These are phyloP conservation scores for Eospalax fontanierii DNA, from an alignment of 2,797 vertebrate species.

Conservation along the genomic window DNA sequence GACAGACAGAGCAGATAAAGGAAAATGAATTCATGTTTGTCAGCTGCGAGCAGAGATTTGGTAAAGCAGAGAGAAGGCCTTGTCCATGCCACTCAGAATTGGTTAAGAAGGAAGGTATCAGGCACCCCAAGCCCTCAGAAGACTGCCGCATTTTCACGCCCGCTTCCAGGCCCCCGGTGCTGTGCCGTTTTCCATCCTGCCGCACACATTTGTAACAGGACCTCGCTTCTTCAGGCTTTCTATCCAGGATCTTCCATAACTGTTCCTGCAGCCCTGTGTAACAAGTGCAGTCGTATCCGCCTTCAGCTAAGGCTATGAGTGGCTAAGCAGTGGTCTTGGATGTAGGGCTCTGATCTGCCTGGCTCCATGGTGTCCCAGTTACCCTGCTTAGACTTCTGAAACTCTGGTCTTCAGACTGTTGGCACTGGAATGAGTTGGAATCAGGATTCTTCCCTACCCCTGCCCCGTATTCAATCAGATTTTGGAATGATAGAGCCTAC, in stretches of 20 bases:
- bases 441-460: neutral
- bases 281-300: fast-evolving
- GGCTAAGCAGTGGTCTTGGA: neutral
- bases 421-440: neutral
- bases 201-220: neutral
- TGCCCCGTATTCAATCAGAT: fast-evolving
- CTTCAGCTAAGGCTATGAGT: neutral
- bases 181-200: neutral
- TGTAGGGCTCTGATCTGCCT: neutral
- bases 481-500: neutral
- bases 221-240: neutral
- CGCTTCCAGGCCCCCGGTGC: neutral
- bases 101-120: neutral
- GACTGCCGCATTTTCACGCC: fast-evolving
- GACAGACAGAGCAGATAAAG: neutral
- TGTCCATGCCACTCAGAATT: neutral
- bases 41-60: neutral
- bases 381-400: fast-evolving
- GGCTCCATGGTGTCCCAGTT: neutral
- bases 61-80: neutral
- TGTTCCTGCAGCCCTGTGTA: neutral
- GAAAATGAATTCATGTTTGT: neutral
- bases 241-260: fast-evolving
- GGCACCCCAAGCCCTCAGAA: fast-evolving
- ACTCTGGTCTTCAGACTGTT: neutral